Base-by-base conservation (phyloP, 2,113 vertebrate species). In the Trichomycterus rosablanca region DNA sequence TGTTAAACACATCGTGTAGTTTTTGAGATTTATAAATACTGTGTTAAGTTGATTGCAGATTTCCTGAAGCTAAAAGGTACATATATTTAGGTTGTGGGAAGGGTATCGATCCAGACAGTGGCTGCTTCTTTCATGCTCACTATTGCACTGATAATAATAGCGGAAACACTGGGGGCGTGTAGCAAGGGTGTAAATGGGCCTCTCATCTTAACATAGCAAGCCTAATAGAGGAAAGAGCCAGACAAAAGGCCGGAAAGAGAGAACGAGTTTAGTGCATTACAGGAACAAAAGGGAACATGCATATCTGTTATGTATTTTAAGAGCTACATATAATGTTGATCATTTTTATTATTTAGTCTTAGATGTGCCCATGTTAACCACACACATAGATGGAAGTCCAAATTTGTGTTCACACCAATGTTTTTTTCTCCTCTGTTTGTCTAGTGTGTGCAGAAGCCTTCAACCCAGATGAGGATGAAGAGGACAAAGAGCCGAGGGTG, bases 381-480 rank as follows among this genome's bases (percentile, higher is more conserved):
- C 6, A 7, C 11, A 5, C 11, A n/a, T 12, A 4, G 16, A 9
- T 34, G 42, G 16, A n/a, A 52, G 16, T 18, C 11, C 20, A 60
- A 6, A 10, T 11, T 5, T 14, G 19, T 62, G 46, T 50, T 24
- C 19, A 20, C 34, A 39, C 56, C 16, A 56, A n/a, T 18, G n/a
- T 56, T 11, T 18, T 20, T 52, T 9, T 22, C 10, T 40, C 11
- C 45, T 50, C 12, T 74, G 14, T 81, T 51, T 81, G 39, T 80
- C 59, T 73, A 99, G 96, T 99, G 16, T 99, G 96, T 84, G 96
- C 95, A 67, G 96, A 99, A 84, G 86, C 96, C 14, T 97, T 94
- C 78, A 97, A 99, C 80, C 95, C 96, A 26, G 96, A 99, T 84
- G 96, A 99, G 68, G 96, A 98, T 70, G 96, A 99, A 8, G 96